Conservation (phyloP, 64 coral and sea anemone species). For the Hydrozoanthus tunicans region DNA sequence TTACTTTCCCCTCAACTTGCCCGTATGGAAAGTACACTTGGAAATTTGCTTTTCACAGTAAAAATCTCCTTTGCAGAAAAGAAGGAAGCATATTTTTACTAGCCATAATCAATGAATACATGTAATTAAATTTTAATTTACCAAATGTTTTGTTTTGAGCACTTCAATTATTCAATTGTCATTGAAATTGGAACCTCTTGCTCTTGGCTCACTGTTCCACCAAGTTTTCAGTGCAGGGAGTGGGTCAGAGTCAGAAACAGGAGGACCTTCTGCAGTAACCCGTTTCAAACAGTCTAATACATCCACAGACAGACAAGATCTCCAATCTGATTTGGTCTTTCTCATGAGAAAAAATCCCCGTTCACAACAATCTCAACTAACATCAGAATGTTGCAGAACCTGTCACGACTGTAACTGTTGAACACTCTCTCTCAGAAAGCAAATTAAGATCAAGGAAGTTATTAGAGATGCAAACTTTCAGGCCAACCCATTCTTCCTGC, state of each 20-base stretch:
- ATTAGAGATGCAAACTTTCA: not conserved
- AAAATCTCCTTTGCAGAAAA: too few relatives aligned
- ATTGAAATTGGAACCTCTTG: not conserved
- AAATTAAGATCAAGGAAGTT: not conserved
- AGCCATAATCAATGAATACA: too few relatives aligned
- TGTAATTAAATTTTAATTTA: too few relatives aligned
- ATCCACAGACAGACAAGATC: not conserved
- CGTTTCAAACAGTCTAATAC: not conserved
- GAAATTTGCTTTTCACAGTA: too few relatives aligned
- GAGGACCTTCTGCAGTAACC: not conserved
- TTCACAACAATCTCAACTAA: not conserved
- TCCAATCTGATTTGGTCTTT: not conserved
- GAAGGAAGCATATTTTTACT: too few relatives aligned
- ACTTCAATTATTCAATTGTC: too few relatives aligned
- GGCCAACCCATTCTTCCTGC: not conserved
- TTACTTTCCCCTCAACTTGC: too few relatives aligned
- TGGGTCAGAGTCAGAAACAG: not conserved
- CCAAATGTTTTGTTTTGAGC: too few relatives aligned
- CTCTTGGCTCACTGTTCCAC: not conserved
- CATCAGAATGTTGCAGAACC: not conserved
- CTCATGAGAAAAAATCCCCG: not conserved
- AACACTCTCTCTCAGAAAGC: not conserved
- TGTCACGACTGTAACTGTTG: not conserved
- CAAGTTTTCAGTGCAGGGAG: not conserved
- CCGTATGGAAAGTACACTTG: too few relatives aligned